Evolutionary conservation across 2,113 vertebrate genomes (phyloP).

Genomic region (Myotis yumanensis): DNA sequence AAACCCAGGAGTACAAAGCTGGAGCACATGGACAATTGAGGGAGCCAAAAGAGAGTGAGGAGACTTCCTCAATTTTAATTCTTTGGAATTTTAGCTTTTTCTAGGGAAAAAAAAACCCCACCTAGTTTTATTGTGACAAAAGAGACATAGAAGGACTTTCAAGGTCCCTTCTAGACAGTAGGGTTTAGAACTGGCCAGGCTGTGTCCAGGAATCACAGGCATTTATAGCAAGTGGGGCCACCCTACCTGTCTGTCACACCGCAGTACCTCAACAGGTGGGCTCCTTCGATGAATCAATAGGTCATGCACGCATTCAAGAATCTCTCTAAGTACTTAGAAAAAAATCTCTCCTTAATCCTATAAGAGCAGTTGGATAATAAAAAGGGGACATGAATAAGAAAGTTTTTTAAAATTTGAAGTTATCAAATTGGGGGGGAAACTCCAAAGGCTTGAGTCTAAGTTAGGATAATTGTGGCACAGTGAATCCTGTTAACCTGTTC

Average conservation of each 20-base stretch:
- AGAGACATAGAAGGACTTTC: neutral
- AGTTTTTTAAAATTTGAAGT: neutral
- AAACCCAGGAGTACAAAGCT: neutral
- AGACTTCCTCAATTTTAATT: slow-evolving; percentile 72
- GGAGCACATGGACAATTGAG: neutral
- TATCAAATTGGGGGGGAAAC: neutral
- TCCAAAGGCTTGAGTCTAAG: neutral
- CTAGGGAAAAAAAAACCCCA: neutral
- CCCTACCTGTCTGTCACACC: neutral
- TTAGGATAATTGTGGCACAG: neutral
- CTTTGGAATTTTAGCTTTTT: slow-evolving; percentile 67
- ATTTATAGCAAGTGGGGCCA: neutral
- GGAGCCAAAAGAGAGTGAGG: neutral
- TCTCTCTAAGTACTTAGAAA: neutral
- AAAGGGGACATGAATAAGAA: neutral
- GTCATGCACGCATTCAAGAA: neutral
- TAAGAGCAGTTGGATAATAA: neutral
- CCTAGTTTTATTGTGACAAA: slow-evolving; percentile 27
- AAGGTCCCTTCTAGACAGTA: neutral
- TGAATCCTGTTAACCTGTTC: neutral
- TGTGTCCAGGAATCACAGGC: slow-evolving; percentile 15
- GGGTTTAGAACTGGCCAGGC: neutral
- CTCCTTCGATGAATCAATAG: neutral
- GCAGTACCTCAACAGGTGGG: too few relatives aligned
- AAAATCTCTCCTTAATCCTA: neutral